Percentiles rank a stretch among this genome's conserved stretches.
phyloP scores from a whole-genome alignment of 2,113 vertebrate species.

The Perccottus glenii region DNA sequence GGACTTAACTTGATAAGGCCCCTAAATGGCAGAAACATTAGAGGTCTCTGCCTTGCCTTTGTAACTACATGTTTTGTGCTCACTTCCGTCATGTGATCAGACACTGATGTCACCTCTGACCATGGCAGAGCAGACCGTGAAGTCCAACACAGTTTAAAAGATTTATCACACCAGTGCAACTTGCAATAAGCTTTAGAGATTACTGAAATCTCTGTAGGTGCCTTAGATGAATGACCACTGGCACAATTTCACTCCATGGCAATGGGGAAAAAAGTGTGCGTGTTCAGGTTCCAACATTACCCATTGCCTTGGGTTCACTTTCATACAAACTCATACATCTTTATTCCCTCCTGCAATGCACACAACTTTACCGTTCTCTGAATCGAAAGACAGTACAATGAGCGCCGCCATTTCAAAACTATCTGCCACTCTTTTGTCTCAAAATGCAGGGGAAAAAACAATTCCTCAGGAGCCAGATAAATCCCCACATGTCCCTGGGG shows the following conservation, averaged over 20 bases:
- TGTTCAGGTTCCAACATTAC: constrained; percentile 16
- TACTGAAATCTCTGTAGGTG: constrained; percentile 33
- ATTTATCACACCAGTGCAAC: constrained; percentile 36
- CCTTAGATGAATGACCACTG: constrained; percentile 61
- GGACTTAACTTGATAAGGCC: no score
- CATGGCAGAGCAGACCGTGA: background rate
- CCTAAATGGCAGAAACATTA: no score
- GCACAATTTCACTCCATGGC: constrained; percentile 38
- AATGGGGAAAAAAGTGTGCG: constrained; percentile 27
- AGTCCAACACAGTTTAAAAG: constrained; percentile 1
- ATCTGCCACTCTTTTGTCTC: constrained; percentile 52
- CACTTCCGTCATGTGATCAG: background rate
- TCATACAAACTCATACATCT: constrained; percentile 3
- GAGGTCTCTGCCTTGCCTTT: no score
- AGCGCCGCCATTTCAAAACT: constrained; percentile 20
- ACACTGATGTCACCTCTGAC: background rate
- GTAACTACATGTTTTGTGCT: background rate
- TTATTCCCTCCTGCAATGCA: constrained; percentile 10
- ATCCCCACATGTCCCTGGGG: constrained; percentile 35
- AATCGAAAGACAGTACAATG: constrained; percentile 35
- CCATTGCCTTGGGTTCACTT: constrained; percentile 32
- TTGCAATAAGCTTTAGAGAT: constrained; percentile 18
- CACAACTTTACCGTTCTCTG: background rate
- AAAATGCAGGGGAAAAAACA: constrained; percentile 48
- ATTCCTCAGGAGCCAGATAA: constrained; percentile 77